Evolutionary conservation across 2,888 invertebrate genomes (phyloP), one percentile per base, ranked within the genome.

Genomic region (Cistogaster globosa): DNA sequence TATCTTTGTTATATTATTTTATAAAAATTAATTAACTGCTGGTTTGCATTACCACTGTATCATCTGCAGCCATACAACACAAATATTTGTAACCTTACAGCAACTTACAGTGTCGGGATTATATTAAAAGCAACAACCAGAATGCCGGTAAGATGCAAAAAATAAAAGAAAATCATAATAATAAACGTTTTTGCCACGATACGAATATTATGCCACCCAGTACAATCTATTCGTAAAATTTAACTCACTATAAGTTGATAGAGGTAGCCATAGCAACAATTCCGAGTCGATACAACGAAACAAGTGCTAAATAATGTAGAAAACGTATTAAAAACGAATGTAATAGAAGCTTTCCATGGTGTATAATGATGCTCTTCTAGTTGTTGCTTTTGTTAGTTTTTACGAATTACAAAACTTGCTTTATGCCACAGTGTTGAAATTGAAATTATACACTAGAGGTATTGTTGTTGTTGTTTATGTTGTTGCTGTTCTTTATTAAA

Each of bases 401-500:
- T 65, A 57, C 69, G 32, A 51, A 20, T 65, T 65, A 32, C 26
- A 60, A 55, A 69, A 71, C 32, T 32, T 76, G 71, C 67, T 69
- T 51, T 48, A 62, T 80, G 72, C 62, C 48, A 62, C 63, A 89
- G 89, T 89, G 89, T 89, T 90, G 89, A 90, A 90, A 90, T 90
- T 90, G 89, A 90, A 90, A 90, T 90, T 90, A 89, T 89, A 88
- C 90, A 90, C 87, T 88, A 22, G 88, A 87, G 87, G 87, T 42
- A 12, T 26, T 2, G 14, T 32, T 5, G 8, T 32, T 8, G 32
- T 6, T 32, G 32, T 32, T 7, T n/a, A 12, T 57, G 18, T 9
- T 69, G 45, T 12, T n/a, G n/a, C 12, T 68, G 51, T 26, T 26
- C 2, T 4, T 26, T 1, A 2, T 26, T 26, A 26, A 26, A 26